phyloP scores from a whole-genome alignment of 2,888 invertebrate genomes.

The Lasioglossum morio region DNA sequence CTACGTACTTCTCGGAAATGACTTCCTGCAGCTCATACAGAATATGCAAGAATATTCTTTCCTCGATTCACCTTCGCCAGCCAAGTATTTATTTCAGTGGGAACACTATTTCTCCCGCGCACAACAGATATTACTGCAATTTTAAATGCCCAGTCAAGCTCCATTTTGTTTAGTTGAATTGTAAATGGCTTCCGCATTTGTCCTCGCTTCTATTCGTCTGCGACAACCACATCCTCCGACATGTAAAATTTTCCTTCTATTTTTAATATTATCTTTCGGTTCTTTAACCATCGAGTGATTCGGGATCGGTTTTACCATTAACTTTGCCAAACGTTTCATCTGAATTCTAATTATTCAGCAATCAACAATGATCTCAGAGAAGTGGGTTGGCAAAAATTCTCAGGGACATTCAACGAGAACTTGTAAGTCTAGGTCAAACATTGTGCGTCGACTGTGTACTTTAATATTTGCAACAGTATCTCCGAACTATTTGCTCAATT shows the following conservation, averaged over 20 bases:
- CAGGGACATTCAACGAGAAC: neutral
- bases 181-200: neutral
- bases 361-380: neutral
- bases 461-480: neutral
- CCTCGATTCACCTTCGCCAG: neutral
- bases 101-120: neutral
- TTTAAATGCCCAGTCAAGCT: neutral
- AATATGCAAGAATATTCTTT: slow-evolving; percentile 4
- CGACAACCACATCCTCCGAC: neutral
- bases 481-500: neutral
- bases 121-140: neutral
- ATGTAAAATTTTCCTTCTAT: neutral
- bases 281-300: neutral
- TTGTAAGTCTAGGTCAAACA: neutral
- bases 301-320: no score
- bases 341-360: no score
- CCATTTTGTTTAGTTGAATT: slow-evolving; percentile 6
- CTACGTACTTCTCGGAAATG: slow-evolving; percentile 26
- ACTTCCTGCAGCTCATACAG: neutral
- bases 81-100: slow-evolving; percentile 1
- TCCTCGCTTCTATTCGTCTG: neutral
- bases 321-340: no score
- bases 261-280: neutral
- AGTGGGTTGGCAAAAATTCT: neutral
- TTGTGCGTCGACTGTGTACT: neutral